These are phyloP conservation scores for Corynorhinus townsendii DNA, from an alignment of 2,113 vertebrate species.

Conservation along the genomic window DNA sequence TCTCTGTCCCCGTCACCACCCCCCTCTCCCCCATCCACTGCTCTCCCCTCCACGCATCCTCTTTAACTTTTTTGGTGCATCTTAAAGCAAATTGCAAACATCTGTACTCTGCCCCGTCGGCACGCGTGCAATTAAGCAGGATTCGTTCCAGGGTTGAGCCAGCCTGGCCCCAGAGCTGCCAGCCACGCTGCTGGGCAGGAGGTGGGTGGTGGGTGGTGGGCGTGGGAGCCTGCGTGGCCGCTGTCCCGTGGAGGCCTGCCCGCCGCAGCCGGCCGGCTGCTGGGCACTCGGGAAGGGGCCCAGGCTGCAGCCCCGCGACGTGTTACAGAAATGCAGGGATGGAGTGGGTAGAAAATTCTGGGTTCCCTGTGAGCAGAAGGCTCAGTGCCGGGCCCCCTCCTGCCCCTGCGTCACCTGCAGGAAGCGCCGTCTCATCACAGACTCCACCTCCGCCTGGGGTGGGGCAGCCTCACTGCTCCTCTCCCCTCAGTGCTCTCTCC, in stretches of 20 bases:
- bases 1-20: background rate
- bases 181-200: background rate
- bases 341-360: conserved; percentile 61
- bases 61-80: background rate
- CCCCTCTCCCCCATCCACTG: too few species aligned
- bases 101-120: conserved; percentile 36
- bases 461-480: fast-evolving
- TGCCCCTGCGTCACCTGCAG: background rate
- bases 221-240: background rate
- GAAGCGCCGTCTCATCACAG: background rate
- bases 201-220: background rate
- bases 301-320: conserved; percentile 9
- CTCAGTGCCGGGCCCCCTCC: background rate
- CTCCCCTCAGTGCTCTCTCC: background rate
- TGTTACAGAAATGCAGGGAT: conserved; percentile 25
- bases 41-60: background rate
- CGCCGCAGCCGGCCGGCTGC: background rate
- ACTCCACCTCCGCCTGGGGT: background rate
- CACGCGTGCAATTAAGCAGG: conserved; percentile 37
- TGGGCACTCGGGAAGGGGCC: background rate
- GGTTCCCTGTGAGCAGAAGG: conserved; percentile 31
- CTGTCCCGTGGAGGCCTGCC: too few species aligned
- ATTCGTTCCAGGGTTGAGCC: conserved; percentile 20
- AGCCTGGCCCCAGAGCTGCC: background rate
- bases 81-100: conserved; percentile 61